A percentile compares a stretch with the other conserved stretches of the same genome.
phyloP scores from a whole-genome alignment of 30 jellyfish, hydroid and myxozoan species.

The Turritopsis rubra region DNA sequence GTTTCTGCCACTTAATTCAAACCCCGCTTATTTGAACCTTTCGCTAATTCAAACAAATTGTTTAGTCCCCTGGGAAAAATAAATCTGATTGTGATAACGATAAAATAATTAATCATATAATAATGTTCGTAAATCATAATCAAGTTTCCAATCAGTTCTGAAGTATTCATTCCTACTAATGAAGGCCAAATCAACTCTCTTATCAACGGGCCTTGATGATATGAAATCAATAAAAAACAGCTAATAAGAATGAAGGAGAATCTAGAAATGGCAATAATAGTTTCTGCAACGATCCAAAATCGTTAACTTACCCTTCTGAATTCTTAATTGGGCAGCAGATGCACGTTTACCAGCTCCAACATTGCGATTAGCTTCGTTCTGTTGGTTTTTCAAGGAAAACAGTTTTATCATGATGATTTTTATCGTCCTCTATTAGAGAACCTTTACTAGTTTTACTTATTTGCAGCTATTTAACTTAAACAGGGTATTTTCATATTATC shows the following conservation, averaged over 20 bases:
- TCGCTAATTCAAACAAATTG: too few species aligned
- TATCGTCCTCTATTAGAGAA: neutral
- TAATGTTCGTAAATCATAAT: too few species aligned
- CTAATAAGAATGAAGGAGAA: neutral
- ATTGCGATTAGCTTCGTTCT: slow-evolving; percentile 81
- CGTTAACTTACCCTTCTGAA: slow-evolving; percentile 72
- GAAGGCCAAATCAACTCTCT: too few species aligned
- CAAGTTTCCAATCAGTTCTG: too few species aligned
- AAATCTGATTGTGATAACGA: too few species aligned
- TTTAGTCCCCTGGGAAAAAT: too few species aligned
- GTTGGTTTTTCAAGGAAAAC: slow-evolving; percentile 82
- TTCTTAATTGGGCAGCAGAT: slow-evolving; percentile 94
- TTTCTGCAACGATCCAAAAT: neutral
- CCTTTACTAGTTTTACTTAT: neutral
- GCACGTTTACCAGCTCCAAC: slow-evolving; percentile 80
- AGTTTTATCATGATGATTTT: slow-evolving; percentile 72
- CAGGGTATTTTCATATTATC: neutral
- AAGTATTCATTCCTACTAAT: too few species aligned
- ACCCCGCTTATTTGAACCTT: too few species aligned
- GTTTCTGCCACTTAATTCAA: too few species aligned
- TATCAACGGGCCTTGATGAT: too few species aligned
- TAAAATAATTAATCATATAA: too few species aligned
- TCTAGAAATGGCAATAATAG: neutral
- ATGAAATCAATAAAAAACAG: neutral
- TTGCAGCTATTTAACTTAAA: neutral